A percentile compares a stretch with the other conserved stretches of the same genome.
These are phyloP conservation scores for Antedon bifida DNA, from an alignment of 35 echinoderm and acorn worm genomes.

Conservation along the genomic window DNA sequence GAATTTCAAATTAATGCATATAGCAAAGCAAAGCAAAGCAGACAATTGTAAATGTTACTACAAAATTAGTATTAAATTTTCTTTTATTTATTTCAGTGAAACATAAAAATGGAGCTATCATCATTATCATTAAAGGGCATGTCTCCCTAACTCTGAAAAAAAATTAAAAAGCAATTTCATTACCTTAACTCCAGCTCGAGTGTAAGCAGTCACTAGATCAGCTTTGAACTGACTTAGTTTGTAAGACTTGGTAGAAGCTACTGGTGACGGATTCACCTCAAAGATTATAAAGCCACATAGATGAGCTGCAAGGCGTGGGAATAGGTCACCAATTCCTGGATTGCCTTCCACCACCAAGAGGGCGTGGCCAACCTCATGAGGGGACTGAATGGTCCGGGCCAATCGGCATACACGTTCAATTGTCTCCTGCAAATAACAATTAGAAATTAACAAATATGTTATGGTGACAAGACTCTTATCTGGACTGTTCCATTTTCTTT, in stretches of 20 bases:
- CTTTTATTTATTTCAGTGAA: too few relatives aligned
- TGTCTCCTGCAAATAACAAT: constrained; percentile 86
- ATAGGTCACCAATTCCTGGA: constrained; percentile 50
- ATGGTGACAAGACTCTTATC: too few relatives aligned
- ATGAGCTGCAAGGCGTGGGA: constrained; percentile 48
- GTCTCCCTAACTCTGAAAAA: too few relatives aligned
- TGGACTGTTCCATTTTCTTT: too few relatives aligned
- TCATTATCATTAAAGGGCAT: too few relatives aligned
- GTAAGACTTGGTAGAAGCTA: constrained; percentile 29
- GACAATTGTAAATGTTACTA: too few relatives aligned
- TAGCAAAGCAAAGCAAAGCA: too few relatives aligned
- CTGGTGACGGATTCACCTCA: constrained; percentile 75
- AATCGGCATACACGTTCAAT: constrained; percentile 77
- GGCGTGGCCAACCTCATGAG: constrained; percentile 80
- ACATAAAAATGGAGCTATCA: too few relatives aligned
- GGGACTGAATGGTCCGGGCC: constrained; percentile 87
- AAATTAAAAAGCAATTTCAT: neutral
- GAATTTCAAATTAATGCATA: too few relatives aligned
- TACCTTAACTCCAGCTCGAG: constrained; percentile 86
- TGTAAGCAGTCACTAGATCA: constrained; percentile 71
- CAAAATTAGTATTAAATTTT: too few relatives aligned
- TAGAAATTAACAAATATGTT: too few relatives aligned
- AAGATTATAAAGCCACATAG: constrained; percentile 80
- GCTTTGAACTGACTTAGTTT: constrained; percentile 92
- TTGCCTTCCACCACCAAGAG: constrained; percentile 67